These are phyloP conservation scores for Heterocephalus glaber DNA, from an alignment of 2,113 vertebrate species.

Conservation along the genomic window DNA sequence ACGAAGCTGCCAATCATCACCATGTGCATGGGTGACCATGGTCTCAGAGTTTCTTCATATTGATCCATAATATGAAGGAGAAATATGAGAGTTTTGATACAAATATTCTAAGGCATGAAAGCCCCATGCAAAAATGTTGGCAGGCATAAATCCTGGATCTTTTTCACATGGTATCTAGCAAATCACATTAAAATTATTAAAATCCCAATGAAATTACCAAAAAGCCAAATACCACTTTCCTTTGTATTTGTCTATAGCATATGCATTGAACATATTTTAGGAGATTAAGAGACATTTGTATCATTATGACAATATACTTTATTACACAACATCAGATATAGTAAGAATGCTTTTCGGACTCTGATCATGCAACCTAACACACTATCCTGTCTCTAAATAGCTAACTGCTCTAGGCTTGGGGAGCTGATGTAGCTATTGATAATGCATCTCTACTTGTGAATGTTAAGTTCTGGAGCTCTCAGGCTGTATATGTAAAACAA, in stretches of 20 bases:
- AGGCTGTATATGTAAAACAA: neutral
- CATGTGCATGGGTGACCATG: neutral
- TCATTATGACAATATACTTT: neutral
- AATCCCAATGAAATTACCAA: neutral
- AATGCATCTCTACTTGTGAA: neutral
- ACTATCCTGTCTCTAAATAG: neutral
- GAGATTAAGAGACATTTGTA: neutral
- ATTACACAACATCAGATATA: neutral
- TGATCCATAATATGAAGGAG: neutral
- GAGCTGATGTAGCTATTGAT: neutral
- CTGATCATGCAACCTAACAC: neutral
- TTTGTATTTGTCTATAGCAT: neutral
- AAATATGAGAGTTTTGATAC: neutral
- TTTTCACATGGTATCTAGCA: neutral
- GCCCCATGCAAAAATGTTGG: neutral
- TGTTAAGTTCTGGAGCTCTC: neutral
- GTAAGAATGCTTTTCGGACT: neutral
- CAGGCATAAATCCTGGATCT: neutral
- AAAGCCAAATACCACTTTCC: neutral
- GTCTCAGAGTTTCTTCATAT: neutral
- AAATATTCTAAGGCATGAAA: neutral
- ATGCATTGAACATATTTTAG: neutral
- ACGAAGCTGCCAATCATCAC: neutral
- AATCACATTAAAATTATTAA: neutral
- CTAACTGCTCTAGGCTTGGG: neutral